Percentiles rank a stretch among this genome's conserved stretches.
phyloP scores from a whole-genome alignment of 37 sponge, comb jelly and placozoan genomes.

The Aphrocallistes beatrix region DNA sequence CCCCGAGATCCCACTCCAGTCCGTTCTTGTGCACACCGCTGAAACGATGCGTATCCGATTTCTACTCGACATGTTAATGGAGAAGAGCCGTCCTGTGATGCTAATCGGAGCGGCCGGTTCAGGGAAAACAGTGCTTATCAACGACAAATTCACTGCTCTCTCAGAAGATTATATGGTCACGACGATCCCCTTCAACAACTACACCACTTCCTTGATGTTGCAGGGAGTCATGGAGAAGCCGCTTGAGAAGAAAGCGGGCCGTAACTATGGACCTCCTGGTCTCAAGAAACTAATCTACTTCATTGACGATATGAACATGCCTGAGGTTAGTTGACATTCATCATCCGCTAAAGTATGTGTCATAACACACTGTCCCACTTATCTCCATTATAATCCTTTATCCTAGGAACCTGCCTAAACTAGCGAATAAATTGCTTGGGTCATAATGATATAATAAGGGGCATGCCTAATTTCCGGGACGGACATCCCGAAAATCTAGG shows the following conservation, averaged over 20 bases:
- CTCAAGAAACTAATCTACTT: slow-evolving; percentile 92
- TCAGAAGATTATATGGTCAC: slow-evolving; percentile 62
- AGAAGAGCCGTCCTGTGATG: slow-evolving; percentile 84
- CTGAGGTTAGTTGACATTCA: slow-evolving; percentile 55
- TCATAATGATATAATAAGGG: too few relatives aligned
- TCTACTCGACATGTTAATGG: slow-evolving; percentile 82
- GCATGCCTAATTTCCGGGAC: too few relatives aligned
- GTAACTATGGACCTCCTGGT: slow-evolving; percentile 96
- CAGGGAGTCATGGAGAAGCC: slow-evolving; percentile 98
- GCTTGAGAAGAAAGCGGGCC: slow-evolving; percentile 93
- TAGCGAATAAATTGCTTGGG: too few relatives aligned
- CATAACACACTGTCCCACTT: too few relatives aligned
- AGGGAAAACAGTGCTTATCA: slow-evolving; percentile 95
- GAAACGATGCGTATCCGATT: slow-evolving; percentile 78
- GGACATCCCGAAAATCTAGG: too few relatives aligned
- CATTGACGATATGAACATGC: slow-evolving; percentile 99
- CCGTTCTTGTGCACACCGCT: slow-evolving; percentile 85
- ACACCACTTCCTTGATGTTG: slow-evolving; percentile 95
- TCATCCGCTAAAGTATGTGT: too few relatives aligned
- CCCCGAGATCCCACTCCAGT: slow-evolving; percentile 86
- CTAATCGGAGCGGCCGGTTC: slow-evolving; percentile 92
- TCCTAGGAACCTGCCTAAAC: too few relatives aligned
- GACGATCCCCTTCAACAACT: slow-evolving; percentile 95
- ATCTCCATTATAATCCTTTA: too few relatives aligned
- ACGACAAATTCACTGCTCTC: slow-evolving; percentile 53